phyloP scores from a whole-genome alignment of 2,113 vertebrate genomes.

The Macrotus californicus region DNA sequence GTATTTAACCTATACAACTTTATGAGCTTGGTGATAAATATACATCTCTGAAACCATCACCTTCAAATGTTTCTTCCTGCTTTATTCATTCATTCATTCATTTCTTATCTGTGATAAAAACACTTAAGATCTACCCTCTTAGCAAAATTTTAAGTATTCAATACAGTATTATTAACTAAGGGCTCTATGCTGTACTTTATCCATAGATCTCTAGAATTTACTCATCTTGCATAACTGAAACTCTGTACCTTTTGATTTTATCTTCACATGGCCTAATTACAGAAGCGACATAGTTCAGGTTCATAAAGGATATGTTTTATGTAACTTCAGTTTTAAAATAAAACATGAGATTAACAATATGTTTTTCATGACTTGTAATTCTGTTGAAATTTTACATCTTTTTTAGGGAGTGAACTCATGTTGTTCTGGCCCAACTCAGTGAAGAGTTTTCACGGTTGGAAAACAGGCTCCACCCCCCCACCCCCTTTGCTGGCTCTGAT shows the following conservation, averaged over 20 bases:
- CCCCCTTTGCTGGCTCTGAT: background rate
- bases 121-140: background rate
- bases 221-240: background rate
- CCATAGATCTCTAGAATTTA: background rate
- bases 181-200: background rate
- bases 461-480: background rate
- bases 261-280: background rate
- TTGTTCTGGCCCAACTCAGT: constrained; percentile 4
- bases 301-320: background rate
- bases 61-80: background rate
- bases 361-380: background rate
- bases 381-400: constrained; percentile 3
- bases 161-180: background rate
- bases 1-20: background rate
- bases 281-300: background rate
- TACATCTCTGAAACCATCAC: background rate
- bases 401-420: constrained; percentile 11
- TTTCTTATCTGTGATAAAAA: background rate
- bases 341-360: background rate
- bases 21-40: background rate
- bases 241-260: background rate
- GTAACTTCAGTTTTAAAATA: background rate
- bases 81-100: background rate
- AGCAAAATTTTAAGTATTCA: background rate
- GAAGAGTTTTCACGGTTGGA: constrained; percentile 18